These are phyloP conservation scores for human DNA, from an alignment of 2,113 vertebrate genomes.

Conservation along the genomic window GRCh38 chr15:33978501-33979000, in stretches of 20 bases:
- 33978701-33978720: neutral
- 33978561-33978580: too few species aligned
- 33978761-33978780: neutral
- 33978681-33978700: too few species aligned
- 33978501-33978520: too few species aligned
- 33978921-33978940: neutral
- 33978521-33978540: too few species aligned
- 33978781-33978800: neutral
- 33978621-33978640: too few species aligned
- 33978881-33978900: neutral
- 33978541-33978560: too few species aligned
- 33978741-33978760: neutral
- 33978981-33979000: rapidly evolving
- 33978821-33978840: neutral
- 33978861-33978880: neutral
- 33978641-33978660: too few species aligned
- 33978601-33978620: too few species aligned
- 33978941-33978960: neutral
- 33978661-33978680: too few species aligned
- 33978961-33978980: neutral
- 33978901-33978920: neutral
- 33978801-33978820: neutral
- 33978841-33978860: neutral
- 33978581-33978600: too few species aligned
- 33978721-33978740: neutral